Percentiles rank a stretch among this genome's conserved stretches.
Conservation (phyloP, 2,113 vertebrate species). For the Alosa alosa region DNA sequence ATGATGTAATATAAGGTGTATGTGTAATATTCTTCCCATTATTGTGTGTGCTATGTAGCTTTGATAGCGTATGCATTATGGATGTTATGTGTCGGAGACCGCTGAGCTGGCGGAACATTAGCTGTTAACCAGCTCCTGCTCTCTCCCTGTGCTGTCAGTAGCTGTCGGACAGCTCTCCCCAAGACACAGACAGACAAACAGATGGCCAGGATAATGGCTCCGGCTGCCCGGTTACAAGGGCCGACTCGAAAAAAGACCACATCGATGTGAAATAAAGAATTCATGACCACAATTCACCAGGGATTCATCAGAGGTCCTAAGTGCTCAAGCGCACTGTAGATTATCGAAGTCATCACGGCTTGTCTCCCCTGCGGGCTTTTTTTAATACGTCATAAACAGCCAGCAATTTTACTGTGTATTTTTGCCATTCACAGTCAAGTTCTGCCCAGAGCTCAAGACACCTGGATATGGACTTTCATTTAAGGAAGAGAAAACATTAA, state of each 20-base stretch:
- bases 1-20: neutral
- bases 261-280: conserved; percentile 39
- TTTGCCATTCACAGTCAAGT: neutral
- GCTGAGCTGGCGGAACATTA: neutral
- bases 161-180: conserved; percentile 49
- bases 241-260: neutral
- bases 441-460: neutral
- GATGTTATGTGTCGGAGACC: neutral
- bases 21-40: neutral
- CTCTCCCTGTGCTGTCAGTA: conserved; percentile 29
- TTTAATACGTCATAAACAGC: neutral
- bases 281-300: conserved; percentile 38
- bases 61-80: neutral
- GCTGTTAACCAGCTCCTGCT: conserved; percentile 3
- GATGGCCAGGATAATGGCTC: conserved; percentile 45
- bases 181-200: conserved; percentile 53
- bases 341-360: conserved; percentile 22
- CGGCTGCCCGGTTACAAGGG: conserved; percentile 40
- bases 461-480: neutral
- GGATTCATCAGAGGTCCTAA: conserved; percentile 43
- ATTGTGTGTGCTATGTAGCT: neutral
- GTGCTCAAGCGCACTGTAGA: neutral
- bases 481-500: neutral
- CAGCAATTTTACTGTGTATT: neutral
- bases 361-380: neutral